Evolutionary conservation across 2,797 vertebrate species (phyloP), one percentile per base, ranked within the genome.

Genomic region (Hippocampus kuda): DNA sequence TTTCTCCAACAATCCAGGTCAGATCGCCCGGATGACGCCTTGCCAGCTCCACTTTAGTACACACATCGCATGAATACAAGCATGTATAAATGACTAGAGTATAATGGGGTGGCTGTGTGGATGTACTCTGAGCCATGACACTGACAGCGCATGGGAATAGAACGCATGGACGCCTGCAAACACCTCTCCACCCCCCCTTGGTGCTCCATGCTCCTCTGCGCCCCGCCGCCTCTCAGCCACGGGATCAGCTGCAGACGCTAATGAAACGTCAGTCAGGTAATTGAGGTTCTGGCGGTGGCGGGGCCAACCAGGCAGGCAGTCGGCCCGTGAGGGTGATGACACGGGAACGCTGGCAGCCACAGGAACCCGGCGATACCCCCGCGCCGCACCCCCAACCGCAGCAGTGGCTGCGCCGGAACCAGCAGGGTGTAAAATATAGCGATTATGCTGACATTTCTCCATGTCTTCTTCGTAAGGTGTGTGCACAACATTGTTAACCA

Each of bases 261-360:
- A 91, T 91, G 89, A 91, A 91, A 91, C 87, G 89, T 90, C 90
- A 89, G 88, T 90, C 89, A 88, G 89, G 89, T 91, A 90, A 91
- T 90, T 91, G 89, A 89, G 86, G 83, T 86, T 84, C 74, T 83
- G 85, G 88, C 75, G 82, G 84, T 85, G 84, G 86, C 78, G 77
- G 34, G 84, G 75, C 82, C 84, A 27, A 79, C 86, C 85, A 85
- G 84, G 77, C 86, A 87, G 81, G 81, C 82, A 85, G 85, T 83
- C 85, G 82, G 83, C 78, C 68, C 77, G 74, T 74, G 78, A 75
- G 83, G 86, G 84, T 84, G 87, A 88, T 86, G 88, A 89, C 86
- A 88, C 78, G 3, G 9, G 82, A 80, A 87, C 68, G 38, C 75
- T 54, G 71, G 78, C 70, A 76, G 80, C 82, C 79, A 71, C 81